Evolutionary conservation across 2,797 vertebrate species (phyloP).

Genomic region (Lophotriccus pileatus): DNA sequence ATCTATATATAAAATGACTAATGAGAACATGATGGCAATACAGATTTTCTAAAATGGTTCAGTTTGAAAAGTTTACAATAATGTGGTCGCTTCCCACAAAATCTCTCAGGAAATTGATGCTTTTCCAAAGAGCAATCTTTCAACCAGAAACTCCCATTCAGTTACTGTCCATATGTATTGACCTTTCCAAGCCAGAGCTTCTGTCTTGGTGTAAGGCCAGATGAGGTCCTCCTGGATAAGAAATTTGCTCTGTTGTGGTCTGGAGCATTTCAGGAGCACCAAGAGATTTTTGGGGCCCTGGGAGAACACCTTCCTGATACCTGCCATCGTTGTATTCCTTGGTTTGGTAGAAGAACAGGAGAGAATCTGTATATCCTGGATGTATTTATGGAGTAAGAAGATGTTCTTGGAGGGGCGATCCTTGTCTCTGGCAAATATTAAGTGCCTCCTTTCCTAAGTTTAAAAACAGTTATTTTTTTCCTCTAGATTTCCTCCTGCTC

Average conservation of each 20-base stretch:
- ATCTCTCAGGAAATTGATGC: not conserved
- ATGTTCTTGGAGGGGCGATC: not conserved
- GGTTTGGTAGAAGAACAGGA: not conserved
- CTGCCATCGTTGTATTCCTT: not conserved
- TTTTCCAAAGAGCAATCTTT: not conserved
- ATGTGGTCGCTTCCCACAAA: not conserved
- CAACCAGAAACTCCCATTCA: not conserved
- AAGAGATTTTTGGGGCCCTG: not conserved
- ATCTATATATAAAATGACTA: not conserved
- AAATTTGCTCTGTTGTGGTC: not conserved
- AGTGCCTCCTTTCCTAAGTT: not conserved
- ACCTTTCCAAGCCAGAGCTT: not conserved
- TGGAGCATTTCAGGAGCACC: not conserved
- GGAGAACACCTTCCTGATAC: not conserved
- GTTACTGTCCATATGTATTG: not conserved
- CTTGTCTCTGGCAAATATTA: not conserved
- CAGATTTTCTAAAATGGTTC: not conserved
- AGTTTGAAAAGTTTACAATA: not conserved
- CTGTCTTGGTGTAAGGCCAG: not conserved
- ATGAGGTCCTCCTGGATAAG: not conserved
- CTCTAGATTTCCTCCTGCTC: not conserved
- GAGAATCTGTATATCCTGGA: not conserved
- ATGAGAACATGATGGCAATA: not conserved
- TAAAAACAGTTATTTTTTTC: not conserved
- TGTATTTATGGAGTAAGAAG: not conserved